Conservation (phyloP, 2,113 vertebrate species). For the Casuarius casuarius region DNA sequence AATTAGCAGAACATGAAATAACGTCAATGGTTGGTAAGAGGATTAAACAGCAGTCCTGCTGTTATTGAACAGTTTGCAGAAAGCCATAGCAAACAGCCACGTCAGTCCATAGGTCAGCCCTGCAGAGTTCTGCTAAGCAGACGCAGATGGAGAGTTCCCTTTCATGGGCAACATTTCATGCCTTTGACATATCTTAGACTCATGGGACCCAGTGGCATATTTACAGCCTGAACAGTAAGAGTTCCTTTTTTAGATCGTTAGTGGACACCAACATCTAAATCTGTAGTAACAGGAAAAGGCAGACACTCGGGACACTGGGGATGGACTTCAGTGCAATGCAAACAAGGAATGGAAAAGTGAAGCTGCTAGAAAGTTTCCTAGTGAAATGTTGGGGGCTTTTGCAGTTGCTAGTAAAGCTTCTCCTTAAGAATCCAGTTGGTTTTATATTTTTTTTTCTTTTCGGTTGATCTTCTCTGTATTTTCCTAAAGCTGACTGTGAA, state of each 20-base stretch:
- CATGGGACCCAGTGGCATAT: not conserved
- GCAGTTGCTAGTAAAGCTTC: slow-evolving; percentile 14
- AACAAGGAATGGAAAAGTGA: not conserved
- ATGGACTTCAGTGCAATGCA: not conserved
- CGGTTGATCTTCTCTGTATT: not conserved
- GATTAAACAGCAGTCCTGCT: slow-evolving; percentile 58
- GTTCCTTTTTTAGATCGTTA: not conserved
- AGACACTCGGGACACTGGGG: not conserved
- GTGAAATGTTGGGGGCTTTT: not conserved
- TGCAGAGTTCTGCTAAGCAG: slow-evolving; percentile 25
- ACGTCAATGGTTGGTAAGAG: slow-evolving; percentile 58
- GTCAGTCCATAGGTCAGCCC: slow-evolving; percentile 38
- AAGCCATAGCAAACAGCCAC: slow-evolving; percentile 45
- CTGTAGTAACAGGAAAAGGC: not conserved
- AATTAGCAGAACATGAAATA: slow-evolving; percentile 52
- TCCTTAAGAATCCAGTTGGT: not conserved
- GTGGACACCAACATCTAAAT: rapidly evolving
- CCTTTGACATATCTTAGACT: slow-evolving; percentile 34
- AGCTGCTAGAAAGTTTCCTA: not conserved
- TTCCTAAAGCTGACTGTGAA: slow-evolving; percentile 19
- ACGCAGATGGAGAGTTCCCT: slow-evolving; percentile 36
- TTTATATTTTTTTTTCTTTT: not conserved
- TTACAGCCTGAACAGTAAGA: slow-evolving; percentile 20
- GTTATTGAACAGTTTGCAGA: slow-evolving; percentile 59
- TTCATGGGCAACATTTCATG: slow-evolving; percentile 30